Evolutionary conservation across 2,113 vertebrate species (phyloP), one percentile per base, ranked within the genome.

Genomic region (Ptychochromis oligacanthus): DNA sequence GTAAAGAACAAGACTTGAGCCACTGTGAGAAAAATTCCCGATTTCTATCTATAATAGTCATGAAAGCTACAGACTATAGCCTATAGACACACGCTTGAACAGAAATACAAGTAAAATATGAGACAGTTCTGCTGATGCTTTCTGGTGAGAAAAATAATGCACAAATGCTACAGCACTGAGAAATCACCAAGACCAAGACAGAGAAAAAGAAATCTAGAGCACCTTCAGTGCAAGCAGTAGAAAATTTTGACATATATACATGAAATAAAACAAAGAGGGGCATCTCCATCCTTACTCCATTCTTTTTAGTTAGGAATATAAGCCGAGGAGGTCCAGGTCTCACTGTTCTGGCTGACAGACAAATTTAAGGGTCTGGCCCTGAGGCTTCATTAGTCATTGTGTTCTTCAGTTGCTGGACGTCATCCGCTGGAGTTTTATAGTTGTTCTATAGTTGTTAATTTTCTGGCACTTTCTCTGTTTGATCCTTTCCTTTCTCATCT

Each of bases 321-420:
- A 85, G 31, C 65, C 55, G 28, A 57, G 20, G 36, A 5, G 34
- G 70, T 78, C 67, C 40, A 70, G 6, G 62, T 79, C 38, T 84
- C 55, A 14, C 6, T 60, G 57, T 70, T 76, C 26, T 70, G 67
- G 24, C 38, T 80, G 77, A 61, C 59, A 60, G 85, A 87, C 59
- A 36, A 74, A 80, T 77, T 74, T n/a, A 36, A 36, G 26, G 40
- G 6, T 79, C 34, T 64, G 70, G 52, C n/a, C n/a, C n/a, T n/a
- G n/a, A n/a, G n/a, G n/a, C n/a, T n/a, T n/a, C n/a, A n/a, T n/a
- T n/a, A n/a, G n/a, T n/a, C 34, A 2, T 11, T 36, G 38, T 43
- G n/a, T 10, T 1, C 13, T 26, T 72, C 62, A 75, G 72, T 67
- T 22, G 10, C 14, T 62, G 40, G n/a, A 70, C 17, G 8, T 57